Evolutionary conservation across 2,113 vertebrate genomes (phyloP).

Genomic region (Toxotes jaculatrix): DNA sequence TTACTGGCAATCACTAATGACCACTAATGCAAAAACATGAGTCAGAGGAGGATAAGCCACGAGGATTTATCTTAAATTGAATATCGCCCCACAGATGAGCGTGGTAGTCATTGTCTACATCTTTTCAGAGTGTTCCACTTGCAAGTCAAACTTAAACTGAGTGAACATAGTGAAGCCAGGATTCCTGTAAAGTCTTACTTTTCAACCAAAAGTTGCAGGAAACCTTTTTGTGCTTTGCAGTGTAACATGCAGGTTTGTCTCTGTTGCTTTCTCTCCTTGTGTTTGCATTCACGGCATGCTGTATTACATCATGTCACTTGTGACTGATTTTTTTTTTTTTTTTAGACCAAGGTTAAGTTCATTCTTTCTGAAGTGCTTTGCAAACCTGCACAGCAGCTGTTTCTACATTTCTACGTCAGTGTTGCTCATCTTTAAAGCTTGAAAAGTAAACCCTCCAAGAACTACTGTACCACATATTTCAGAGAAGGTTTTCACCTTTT

Average conservation of each 20-base stretch:
- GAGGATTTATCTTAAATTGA: too few species aligned
- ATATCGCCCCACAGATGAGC: too few species aligned
- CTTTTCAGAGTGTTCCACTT: too few species aligned
- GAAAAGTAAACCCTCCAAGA: neutral
- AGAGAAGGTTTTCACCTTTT: neutral
- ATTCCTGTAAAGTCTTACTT: neutral
- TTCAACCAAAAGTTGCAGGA: neutral
- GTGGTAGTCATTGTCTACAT: too few species aligned
- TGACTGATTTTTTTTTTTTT: neutral
- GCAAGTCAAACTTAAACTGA: too few species aligned
- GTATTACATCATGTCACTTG: neutral
- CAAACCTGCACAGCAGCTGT: neutral
- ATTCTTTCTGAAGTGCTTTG: neutral
- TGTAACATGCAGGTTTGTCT: neutral
- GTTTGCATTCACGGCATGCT: neutral
- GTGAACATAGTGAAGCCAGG: too few species aligned
- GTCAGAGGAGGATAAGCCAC: too few species aligned
- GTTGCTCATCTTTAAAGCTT: neutral
- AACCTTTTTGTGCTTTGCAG: neutral
- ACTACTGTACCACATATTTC: neutral
- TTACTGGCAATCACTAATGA: neutral
- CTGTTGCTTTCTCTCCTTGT: neutral
- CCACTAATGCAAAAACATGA: too few species aligned
- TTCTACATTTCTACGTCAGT: neutral
- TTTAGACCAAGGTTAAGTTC: neutral